Evolutionary conservation across 2,113 vertebrate species (phyloP).

Genomic region (Origma solitaria): DNA sequence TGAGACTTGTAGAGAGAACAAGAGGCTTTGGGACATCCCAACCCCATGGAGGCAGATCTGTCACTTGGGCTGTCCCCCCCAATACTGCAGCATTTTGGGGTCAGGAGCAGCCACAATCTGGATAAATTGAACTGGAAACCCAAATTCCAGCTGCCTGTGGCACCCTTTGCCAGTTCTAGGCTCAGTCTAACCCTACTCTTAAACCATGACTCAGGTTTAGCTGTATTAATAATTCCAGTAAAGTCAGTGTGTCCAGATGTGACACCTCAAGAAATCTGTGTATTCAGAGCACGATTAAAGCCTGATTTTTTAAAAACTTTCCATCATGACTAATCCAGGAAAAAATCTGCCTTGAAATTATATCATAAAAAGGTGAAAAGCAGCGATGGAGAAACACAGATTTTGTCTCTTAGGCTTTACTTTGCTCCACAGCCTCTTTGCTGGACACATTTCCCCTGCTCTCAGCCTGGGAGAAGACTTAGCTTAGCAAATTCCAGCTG

Average conservation of each 20-base stretch:
- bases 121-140: background rate
- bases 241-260: background rate
- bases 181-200: background rate
- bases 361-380: background rate
- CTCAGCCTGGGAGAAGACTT: background rate
- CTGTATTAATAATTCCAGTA: background rate
- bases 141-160: background rate
- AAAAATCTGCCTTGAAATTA: background rate
- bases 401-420: background rate
- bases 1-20: background rate
- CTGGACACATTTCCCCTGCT: background rate
- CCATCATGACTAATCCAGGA: background rate
- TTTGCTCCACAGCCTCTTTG: background rate
- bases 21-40: background rate
- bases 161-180: background rate
- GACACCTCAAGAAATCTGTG: background rate
- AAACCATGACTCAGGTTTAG: background rate
- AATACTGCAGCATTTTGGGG: rapidly evolving
- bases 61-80: background rate
- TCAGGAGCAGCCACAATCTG: background rate
- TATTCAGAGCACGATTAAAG: background rate
- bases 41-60: background rate
- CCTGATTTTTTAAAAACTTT: background rate
- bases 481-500: background rate
- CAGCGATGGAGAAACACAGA: background rate